Conservation (phyloP, 2,113 vertebrate genomes). For the Himantopus leucocephalus region DNA sequence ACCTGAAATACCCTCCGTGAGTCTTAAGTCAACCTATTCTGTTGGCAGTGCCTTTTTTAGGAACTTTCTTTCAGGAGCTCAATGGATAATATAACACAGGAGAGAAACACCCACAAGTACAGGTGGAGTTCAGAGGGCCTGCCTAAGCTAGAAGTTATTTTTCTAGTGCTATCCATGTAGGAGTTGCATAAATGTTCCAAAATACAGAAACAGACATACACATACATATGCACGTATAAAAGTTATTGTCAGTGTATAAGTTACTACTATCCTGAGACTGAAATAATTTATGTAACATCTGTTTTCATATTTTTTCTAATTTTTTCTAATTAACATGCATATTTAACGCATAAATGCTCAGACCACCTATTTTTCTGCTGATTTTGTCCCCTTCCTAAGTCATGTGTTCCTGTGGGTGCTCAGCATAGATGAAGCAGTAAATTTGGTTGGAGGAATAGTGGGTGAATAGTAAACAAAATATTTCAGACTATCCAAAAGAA, state of each 20-base stretch:
- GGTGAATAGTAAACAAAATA: slow-evolving; percentile 29
- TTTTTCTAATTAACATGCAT: slow-evolving; percentile 82
- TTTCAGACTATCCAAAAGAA: background rate
- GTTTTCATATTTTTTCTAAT: slow-evolving; percentile 80
- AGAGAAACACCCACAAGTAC: background rate
- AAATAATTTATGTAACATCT: slow-evolving; percentile 84
- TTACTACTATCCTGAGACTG: slow-evolving; percentile 76
- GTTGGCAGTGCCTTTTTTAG: background rate
- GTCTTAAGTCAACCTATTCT: background rate
- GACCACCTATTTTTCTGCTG: slow-evolving; percentile 73
- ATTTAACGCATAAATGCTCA: slow-evolving; percentile 76
- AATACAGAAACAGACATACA: slow-evolving; percentile 67
- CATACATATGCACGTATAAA: slow-evolving; percentile 71
- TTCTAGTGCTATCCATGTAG: slow-evolving; percentile 22
- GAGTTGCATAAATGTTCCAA: slow-evolving; percentile 60
- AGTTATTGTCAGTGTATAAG: slow-evolving; percentile 79
- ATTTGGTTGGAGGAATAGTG: slow-evolving; percentile 16
- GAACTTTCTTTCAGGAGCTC: background rate
- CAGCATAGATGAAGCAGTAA: slow-evolving; percentile 37
- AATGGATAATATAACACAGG: background rate
- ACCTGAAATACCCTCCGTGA: background rate
- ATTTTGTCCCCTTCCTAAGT: slow-evolving; percentile 61
- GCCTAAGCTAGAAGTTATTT: slow-evolving; percentile 14
- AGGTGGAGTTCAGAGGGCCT: background rate
- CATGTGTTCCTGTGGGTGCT: slow-evolving; percentile 44